Conservation (phyloP, 2,888 invertebrate genomes). For the Watsonalla binaria region DNA sequence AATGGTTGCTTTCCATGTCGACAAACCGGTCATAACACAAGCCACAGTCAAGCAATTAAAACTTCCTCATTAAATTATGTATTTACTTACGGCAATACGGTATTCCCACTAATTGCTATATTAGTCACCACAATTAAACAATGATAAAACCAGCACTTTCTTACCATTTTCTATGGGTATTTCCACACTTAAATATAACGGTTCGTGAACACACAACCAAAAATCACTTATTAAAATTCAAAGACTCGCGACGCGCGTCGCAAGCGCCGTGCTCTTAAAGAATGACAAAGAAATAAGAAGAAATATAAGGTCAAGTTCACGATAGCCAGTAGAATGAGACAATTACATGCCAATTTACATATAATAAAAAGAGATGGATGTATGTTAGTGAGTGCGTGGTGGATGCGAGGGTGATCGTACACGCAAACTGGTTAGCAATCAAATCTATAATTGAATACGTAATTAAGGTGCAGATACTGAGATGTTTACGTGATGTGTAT, state of each 20-base stretch:
- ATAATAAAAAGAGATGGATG: conserved; percentile 27
- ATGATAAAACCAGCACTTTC: neutral
- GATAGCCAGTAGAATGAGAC: conserved; percentile 40
- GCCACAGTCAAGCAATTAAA: too few species aligned
- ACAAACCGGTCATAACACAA: neutral
- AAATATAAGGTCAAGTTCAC: conserved; percentile 66
- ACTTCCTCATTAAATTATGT: neutral
- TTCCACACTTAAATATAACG: neutral
- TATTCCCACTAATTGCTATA: neutral
- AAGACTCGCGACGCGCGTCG: conserved; percentile 36
- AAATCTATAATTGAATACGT: conserved; percentile 29
- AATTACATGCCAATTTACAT: conserved; percentile 8
- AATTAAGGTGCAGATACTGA: conserved; percentile 14
- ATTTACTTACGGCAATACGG: neutral
- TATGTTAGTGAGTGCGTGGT: conserved; percentile 21
- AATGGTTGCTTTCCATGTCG: neutral
- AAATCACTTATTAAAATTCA: conserved; percentile 30
- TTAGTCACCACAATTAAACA: neutral
- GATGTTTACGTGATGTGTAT: neutral
- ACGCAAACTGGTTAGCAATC: conserved; percentile 52
- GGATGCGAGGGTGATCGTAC: conserved; percentile 28
- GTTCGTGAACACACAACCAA: conserved; percentile 11
- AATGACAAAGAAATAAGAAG: conserved; percentile 51
- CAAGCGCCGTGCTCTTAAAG: conserved; percentile 32
- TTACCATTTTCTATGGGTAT: neutral